Evolutionary conservation across 2,113 vertebrate genomes (phyloP).

Genomic region (Smithornis capensis): DNA sequence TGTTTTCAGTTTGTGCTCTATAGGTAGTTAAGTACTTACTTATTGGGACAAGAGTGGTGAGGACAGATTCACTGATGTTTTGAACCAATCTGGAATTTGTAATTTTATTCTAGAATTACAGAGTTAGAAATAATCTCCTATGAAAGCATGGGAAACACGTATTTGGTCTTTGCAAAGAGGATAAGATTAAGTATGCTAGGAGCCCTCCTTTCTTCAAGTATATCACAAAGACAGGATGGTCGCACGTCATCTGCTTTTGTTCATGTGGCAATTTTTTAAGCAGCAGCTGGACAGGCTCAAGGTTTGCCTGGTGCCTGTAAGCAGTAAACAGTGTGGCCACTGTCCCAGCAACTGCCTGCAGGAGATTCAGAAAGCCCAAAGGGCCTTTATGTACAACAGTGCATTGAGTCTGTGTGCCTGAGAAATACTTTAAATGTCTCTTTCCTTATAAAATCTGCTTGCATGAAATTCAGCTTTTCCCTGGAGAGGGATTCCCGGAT

Average conservation of each 20-base stretch:
- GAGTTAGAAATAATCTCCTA: not conserved
- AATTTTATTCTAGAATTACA: not conserved
- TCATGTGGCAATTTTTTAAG: not conserved
- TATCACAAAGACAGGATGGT: not conserved
- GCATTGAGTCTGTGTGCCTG: not conserved
- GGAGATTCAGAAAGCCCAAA: not conserved
- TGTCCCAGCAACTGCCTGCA: not conserved
- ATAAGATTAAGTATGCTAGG: fast-evolving
- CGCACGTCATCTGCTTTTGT: not conserved
- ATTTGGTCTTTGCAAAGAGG: not conserved
- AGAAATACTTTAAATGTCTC: not conserved
- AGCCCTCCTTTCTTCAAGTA: not conserved
- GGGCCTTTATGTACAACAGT: too few species aligned
- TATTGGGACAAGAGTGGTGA: not conserved
- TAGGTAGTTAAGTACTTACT: conserved; percentile 14
- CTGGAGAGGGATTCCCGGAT: fast-evolving
- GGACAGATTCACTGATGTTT: not conserved
- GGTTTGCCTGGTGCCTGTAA: not conserved
- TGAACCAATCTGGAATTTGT: not conserved
- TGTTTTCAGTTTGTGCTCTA: not conserved
- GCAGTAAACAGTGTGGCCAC: not conserved
- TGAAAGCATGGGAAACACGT: not conserved
- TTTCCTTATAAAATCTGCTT: not conserved
- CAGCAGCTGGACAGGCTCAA: not conserved
- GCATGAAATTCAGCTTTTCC: not conserved